Percentiles rank a stretch among this genome's conserved stretches.
Evolutionary conservation across 2,113 vertebrate genomes (phyloP).

Genomic region (Mesitornis unicolor): DNA sequence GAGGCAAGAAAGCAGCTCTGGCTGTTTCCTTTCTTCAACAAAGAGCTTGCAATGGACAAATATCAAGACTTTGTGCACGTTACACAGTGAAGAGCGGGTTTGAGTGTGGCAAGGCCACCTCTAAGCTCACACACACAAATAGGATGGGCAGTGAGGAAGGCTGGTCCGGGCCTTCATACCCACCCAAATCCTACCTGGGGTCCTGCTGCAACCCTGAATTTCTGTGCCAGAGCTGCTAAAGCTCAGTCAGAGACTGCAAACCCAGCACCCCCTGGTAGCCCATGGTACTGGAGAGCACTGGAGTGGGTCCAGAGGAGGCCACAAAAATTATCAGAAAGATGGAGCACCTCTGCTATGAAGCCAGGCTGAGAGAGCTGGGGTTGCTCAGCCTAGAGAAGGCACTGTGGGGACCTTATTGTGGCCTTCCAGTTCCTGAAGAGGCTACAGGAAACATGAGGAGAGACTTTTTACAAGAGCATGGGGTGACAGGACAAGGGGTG

Average conservation of each 20-base stretch:
- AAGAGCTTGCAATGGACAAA: not conserved
- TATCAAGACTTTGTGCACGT: not conserved
- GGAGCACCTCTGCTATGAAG: too few relatives aligned
- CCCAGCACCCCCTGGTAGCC: not conserved
- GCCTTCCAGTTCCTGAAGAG: too few relatives aligned
- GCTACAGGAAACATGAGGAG: too few relatives aligned
- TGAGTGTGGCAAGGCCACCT: not conserved
- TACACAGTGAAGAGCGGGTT: rapidly evolving
- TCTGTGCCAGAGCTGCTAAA: not conserved
- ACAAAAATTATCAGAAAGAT: too few relatives aligned
- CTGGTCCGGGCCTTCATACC: not conserved
- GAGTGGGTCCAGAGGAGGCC: too few relatives aligned
- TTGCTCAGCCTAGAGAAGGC: too few relatives aligned
- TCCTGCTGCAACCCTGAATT: not conserved
- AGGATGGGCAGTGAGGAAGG: not conserved
- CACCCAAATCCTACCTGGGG: not conserved
- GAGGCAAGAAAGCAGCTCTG: not conserved
- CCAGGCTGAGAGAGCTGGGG: too few relatives aligned
- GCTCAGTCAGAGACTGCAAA: not conserved
- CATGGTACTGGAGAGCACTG: not conserved
- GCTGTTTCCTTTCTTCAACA: not conserved
- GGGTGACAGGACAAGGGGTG: too few relatives aligned
- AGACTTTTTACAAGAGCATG: too few relatives aligned
- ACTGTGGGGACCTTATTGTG: too few relatives aligned
- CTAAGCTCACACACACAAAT: not conserved